Base-by-base conservation (phyloP, 2,888 invertebrate genomes). In the Tenthredo mesomela region DNA sequence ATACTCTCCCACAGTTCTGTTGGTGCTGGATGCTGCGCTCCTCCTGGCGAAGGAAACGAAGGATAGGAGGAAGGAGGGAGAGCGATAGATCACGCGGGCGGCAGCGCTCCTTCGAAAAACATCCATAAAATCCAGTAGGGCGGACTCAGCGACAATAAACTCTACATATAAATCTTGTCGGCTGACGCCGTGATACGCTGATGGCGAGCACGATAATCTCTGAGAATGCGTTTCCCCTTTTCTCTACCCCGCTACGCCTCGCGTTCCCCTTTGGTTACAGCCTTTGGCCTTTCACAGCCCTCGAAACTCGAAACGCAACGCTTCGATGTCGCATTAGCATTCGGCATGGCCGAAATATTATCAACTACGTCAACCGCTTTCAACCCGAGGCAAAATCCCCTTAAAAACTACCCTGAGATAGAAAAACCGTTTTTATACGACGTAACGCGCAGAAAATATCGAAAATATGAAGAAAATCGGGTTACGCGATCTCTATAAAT, bases 41-140 rank as follows among this genome's bases (percentile, higher is more conserved):
- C 61, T 37, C 61, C 40, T 70, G 86, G 77, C 85, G 85, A 86
- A 85, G 43, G 85, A 88, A 86, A 85, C 86, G 85, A 85, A 87
- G 87, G 86, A 85, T 85, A 87, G 86, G 85, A 70, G 83, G 67
- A 54, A 82, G 84, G 80, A 61, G 61, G 86, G 80, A 86, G 87
- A 89, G 91, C 93, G 91, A 93, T 93, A 93, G 93, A 93, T 93
- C 93, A 93, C 92, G 91, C 91, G 90, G 91, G 91, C 91, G 92
- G 92, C 92, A 92, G 92, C 89, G 91, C 91, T 93, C 93, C 93
- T 93, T 93, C 92, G 93, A 93, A 93, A 93, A 93, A 93, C 93
- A 93, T 93, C 93, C 93, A 93, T 93, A 93, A 93, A 93, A 93
- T 93, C 93, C 93, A 93, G 93, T 93, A 93, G 93, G 93, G 93